A percentile compares a stretch with the other conserved stretches of the same genome.
Evolutionary conservation across 23 tunicate species (phyloP).

Genomic region (Styela clava): DNA sequence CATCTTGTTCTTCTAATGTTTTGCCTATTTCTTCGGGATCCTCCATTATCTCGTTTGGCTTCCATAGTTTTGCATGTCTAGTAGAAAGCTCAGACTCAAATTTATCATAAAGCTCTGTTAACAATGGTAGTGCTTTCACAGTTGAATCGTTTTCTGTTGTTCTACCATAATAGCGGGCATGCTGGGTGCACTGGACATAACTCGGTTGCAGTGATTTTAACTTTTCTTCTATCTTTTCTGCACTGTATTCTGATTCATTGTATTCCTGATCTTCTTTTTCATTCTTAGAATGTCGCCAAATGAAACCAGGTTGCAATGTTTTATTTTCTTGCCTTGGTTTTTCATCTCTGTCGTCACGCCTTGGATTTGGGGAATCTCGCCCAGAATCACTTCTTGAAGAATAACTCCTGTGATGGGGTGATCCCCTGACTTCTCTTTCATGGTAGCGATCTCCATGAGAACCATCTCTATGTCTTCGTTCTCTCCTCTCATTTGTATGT

Average conservation of each 20-base stretch:
- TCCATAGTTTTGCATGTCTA: slow-evolving; percentile 24
- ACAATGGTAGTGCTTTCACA: neutral
- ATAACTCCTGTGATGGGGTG: neutral
- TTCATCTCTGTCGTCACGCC: neutral
- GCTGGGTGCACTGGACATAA: slow-evolving; percentile 84
- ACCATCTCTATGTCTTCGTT: neutral
- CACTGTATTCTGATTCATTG: neutral
- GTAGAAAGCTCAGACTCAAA: slow-evolving; percentile 13
- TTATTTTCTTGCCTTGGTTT: neutral
- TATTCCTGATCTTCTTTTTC: neutral
- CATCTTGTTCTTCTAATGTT: neutral
- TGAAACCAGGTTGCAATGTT: neutral
- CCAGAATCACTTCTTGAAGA: neutral
- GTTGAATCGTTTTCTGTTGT: neutral
- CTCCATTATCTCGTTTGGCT: neutral
- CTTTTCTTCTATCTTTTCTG: slow-evolving; percentile 47
- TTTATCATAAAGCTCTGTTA: neutral
- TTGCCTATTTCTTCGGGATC: neutral
- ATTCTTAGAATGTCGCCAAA: neutral
- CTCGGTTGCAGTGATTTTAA: slow-evolving; percentile 46
- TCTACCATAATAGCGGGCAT: slow-evolving; percentile 50
- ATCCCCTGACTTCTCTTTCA: neutral
- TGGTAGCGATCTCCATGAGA: no score
- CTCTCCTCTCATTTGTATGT: neutral
- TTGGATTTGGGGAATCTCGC: neutral